Conservation (phyloP, 2,113 vertebrate genomes). For the Coptodon bakossiorum region DNA sequence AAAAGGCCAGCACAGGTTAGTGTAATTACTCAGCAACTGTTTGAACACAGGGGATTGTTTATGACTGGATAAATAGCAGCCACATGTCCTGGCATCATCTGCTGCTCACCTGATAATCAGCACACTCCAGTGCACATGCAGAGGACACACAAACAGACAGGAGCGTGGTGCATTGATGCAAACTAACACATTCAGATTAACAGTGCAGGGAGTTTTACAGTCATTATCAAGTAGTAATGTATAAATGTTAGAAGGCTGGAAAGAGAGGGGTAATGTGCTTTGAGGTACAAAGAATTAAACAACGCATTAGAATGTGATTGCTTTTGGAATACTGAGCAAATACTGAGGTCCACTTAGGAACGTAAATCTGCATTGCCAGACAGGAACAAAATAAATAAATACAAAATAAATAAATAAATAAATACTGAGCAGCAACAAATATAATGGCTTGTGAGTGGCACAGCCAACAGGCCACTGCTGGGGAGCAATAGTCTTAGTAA, state of each 20-base stretch:
- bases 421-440: background rate
- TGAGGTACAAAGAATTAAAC: background rate
- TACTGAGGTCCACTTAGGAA: background rate
- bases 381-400: background rate
- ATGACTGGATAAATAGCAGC: background rate
- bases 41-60: background rate
- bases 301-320: background rate
- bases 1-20: background rate
- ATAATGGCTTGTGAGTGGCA: background rate
- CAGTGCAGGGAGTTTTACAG: background rate
- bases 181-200: background rate
- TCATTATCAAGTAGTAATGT: background rate
- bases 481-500: background rate
- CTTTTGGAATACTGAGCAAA: background rate
- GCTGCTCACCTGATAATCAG: slow-evolving; percentile 7
- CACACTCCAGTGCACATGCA: background rate
- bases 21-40: background rate
- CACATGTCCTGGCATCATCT: slow-evolving; percentile 13
- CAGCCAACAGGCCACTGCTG: background rate
- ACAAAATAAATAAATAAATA: background rate
- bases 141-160: background rate
- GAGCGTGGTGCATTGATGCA: background rate
- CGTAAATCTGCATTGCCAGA: background rate
- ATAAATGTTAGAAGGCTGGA: background rate
- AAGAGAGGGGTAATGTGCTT: background rate